Base-by-base conservation (phyloP, 1,140 invertebrate genomes). In the Drosophila mojavensis region DNA sequence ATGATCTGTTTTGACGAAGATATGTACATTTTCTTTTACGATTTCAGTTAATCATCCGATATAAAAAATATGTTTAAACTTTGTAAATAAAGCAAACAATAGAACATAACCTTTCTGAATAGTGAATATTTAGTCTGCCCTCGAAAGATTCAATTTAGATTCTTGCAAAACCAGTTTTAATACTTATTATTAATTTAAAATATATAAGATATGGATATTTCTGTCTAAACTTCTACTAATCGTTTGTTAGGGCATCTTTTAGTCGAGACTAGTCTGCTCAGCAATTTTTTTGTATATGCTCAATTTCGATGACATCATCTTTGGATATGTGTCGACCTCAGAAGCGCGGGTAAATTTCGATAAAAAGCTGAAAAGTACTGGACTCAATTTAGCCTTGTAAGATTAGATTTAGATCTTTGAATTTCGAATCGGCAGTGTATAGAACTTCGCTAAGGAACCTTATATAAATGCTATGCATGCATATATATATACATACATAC, bases 291-390 rank as follows among this genome's bases (percentile, higher is more conserved):
- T 33, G 43, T 1, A 41, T 51, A 3, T 17, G 48, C 39, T 61
- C 48, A 45, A 36, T 54, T 63, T 64, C 47, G 15, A 70, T 70
- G 67, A 70, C 60, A 64, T 70, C 67, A 70, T 70, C 60, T 17
- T 53, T 66, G 43, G 55, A 66, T 56, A 66, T 17, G 36, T 47
- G 11, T 24, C 10, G 36, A 63, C 20, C 67, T 53, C 66, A 54
- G 48, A 45, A 26, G 48, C 54, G 36, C 48, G 50, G 9, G 1
- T 41, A 7, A 5, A 62, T 36, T 58, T 58, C 36, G 55, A 5
- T 24, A 2, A 3, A 20, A 51, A 20, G 28, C 11, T 53, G 30
- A 41, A 64, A 54, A 53, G 33, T 54, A 41, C 53, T 24, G 4
- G 5, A 55, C 20, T 54, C 51, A n/a, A 17, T 36, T 36, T 15